These are phyloP conservation scores for Tragelaphus oryx DNA, from an alignment of 2,797 vertebrate genomes.

Conservation along the genomic window DNA sequence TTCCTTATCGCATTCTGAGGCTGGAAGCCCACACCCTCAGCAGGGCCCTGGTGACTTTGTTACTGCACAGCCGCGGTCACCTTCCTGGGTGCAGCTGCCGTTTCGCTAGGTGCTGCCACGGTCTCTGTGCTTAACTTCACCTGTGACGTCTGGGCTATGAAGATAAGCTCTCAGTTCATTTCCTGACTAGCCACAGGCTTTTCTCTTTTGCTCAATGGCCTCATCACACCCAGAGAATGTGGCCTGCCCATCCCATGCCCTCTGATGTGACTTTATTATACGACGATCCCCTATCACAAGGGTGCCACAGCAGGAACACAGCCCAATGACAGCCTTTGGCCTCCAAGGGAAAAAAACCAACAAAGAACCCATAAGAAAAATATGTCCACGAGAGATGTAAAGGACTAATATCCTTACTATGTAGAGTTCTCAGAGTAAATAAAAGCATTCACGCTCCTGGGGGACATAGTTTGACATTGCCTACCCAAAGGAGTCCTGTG, in stretches of 20 bases:
- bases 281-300: rapidly evolving
- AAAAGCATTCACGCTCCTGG: not conserved
- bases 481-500: not conserved
- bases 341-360: not conserved
- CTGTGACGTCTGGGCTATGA: not conserved
- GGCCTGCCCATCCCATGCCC: not conserved
- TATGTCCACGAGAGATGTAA: not conserved
- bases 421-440: not conserved
- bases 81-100: not conserved
- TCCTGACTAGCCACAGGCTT: not conserved
- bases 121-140: not conserved
- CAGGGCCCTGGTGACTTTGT: not conserved
- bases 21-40: not conserved
- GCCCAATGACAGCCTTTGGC: no score
- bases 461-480: not conserved
- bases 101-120: not conserved
- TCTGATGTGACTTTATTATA: rapidly evolving
- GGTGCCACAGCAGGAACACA: rapidly evolving
- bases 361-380: not conserved
- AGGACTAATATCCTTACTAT: not conserved
- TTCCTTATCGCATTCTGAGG: not conserved
- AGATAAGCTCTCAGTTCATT: not conserved
- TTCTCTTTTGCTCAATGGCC: not conserved
- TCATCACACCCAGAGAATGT: not conserved
- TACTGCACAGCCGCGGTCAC: rapidly evolving